Conservation (phyloP, 2,888 invertebrate genomes). For the Criorhina ranunculi region DNA sequence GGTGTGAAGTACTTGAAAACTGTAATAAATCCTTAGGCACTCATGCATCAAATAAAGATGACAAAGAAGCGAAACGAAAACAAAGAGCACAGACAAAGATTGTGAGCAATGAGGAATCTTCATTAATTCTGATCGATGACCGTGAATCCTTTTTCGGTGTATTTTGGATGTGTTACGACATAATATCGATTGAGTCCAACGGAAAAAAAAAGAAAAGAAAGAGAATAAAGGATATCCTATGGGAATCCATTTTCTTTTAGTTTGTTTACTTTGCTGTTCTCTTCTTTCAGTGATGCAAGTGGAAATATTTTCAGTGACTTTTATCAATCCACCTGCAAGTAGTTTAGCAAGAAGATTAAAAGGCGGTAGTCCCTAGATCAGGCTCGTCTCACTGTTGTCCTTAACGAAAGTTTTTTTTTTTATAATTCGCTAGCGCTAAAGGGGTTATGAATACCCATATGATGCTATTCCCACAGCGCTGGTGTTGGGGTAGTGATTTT, state of each 20-base stretch:
- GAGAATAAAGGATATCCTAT: conserved; percentile 27
- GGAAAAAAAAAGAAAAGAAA: too few species aligned
- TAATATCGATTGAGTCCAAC: conserved; percentile 30
- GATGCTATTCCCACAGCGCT: too few species aligned
- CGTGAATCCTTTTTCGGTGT: conserved; percentile 83
- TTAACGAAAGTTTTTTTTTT: too few species aligned
- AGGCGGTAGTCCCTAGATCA: too few species aligned
- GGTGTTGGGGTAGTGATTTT: too few species aligned
- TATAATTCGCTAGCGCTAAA: too few species aligned
- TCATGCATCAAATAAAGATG: conserved; percentile 74
- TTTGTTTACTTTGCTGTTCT: neutral
- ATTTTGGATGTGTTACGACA: conserved; percentile 46
- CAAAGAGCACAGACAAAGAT: conserved; percentile 49
- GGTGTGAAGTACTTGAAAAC: conserved; percentile 74
- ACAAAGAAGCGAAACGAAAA: conserved; percentile 73
- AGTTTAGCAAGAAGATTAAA: too few species aligned
- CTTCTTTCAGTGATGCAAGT: neutral
- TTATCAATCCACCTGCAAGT: too few species aligned
- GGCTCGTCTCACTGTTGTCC: too few species aligned
- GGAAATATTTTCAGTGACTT: too few species aligned
- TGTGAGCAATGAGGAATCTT: conserved; percentile 80
- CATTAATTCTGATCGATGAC: conserved; percentile 85
- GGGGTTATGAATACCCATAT: too few species aligned
- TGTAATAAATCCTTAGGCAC: conserved; percentile 75
- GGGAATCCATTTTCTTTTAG: neutral